Evolutionary conservation across 2,113 vertebrate species (phyloP).

Genomic region (Syngnathus typhle): DNA sequence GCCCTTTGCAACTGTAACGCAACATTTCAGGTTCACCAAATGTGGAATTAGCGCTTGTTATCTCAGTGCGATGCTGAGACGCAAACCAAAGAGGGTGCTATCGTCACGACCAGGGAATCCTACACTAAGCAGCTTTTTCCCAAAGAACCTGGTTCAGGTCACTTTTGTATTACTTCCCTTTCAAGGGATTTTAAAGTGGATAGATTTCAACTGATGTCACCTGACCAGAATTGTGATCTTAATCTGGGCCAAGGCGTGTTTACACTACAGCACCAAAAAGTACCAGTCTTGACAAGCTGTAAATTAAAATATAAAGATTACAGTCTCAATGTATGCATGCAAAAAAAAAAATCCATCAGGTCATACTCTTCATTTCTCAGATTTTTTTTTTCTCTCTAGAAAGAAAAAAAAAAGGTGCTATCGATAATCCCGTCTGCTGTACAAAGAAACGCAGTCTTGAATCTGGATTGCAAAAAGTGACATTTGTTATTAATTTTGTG

Average conservation of each 20-base stretch:
- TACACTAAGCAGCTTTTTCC: constrained; percentile 27
- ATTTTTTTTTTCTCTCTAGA: constrained; percentile 55
- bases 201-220: constrained; percentile 31
- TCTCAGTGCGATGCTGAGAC: constrained; percentile 57
- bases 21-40: constrained; percentile 62
- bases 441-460: constrained; percentile 61
- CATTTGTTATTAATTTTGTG: constrained; percentile 37
- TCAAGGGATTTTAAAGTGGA: constrained; percentile 42
- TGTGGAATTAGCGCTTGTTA: constrained; percentile 52
- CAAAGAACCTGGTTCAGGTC: constrained; percentile 43
- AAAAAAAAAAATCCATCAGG: constrained; percentile 44
- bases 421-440: constrained; percentile 51
- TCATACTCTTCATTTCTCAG: constrained; percentile 39
- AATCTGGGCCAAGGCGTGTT: constrained; percentile 36
- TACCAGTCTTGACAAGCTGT: constrained; percentile 32
- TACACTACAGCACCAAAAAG: constrained; percentile 31
- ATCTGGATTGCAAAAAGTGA: constrained; percentile 61
- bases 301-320: constrained; percentile 26
- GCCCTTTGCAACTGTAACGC: constrained; percentile 69
- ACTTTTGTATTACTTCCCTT: constrained; percentile 28
- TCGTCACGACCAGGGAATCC: constrained; percentile 38
- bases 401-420: constrained; percentile 67
- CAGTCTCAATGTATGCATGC: constrained; percentile 34
- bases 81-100: constrained; percentile 57
- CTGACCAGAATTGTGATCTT: constrained; percentile 29